phyloP scores from a whole-genome alignment of 2,888 invertebrate species.

The Cheilosia vulpina region DNA sequence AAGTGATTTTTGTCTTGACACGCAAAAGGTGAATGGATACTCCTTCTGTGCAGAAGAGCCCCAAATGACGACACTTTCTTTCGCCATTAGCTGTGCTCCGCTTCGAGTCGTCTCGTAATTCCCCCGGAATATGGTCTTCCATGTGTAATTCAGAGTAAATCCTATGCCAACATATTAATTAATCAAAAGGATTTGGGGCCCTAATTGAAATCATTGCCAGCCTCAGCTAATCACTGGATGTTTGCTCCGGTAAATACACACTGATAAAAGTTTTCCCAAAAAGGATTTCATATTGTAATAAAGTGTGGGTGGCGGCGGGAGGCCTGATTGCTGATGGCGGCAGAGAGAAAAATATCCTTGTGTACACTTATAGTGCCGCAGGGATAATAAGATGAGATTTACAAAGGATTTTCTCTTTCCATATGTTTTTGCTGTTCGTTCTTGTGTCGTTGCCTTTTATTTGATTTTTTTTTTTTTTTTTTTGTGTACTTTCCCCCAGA shows the following conservation, averaged over 20 bases:
- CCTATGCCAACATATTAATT: constrained; percentile 73
- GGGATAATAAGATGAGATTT: constrained; percentile 74
- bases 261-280: constrained; percentile 58
- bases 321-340: constrained; percentile 59
- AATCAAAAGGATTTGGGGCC: constrained; percentile 73
- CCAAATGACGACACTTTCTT: constrained; percentile 59
- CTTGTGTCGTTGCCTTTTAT: constrained; percentile 51
- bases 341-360: constrained; percentile 60
- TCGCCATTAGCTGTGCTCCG: constrained; percentile 54
- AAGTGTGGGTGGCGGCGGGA: background rate
- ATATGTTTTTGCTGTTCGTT: constrained; percentile 42
- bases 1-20: constrained; percentile 1
- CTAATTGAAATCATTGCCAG: constrained; percentile 75
- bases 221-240: constrained; percentile 68
- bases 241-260: constrained; percentile 71
- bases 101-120: constrained; percentile 43
- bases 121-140: constrained; percentile 54
- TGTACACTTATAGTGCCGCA: constrained; percentile 73
- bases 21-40: constrained; percentile 7
- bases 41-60: constrained; percentile 7
- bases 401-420: constrained; percentile 65
- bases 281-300: constrained; percentile 31
- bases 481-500: background rate
- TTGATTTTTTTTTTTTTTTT: constrained; percentile 18
- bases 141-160: constrained; percentile 66